phyloP scores from a whole-genome alignment of 2,797 vertebrate genomes.

The Ctenopoma multispine region DNA sequence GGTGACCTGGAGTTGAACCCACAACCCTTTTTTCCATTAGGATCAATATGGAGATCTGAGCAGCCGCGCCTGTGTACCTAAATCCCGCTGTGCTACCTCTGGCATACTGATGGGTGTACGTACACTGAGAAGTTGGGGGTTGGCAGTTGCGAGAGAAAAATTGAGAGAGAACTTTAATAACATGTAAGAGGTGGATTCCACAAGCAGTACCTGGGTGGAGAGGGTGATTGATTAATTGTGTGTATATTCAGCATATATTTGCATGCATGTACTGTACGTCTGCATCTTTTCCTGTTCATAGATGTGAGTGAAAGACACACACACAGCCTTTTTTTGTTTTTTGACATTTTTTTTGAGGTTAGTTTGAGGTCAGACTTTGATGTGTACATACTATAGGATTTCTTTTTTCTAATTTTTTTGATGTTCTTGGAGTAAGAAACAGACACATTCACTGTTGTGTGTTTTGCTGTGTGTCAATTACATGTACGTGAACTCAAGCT shows the following conservation, averaged over 20 bases:
- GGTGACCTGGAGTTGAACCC: slow-evolving; percentile 80
- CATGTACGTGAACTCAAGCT: slow-evolving; percentile 6
- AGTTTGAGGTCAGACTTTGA: slow-evolving; percentile 54
- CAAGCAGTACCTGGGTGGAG: slow-evolving; percentile 27
- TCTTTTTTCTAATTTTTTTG: background rate
- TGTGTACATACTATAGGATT: slow-evolving; percentile 12
- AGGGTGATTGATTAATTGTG: background rate
- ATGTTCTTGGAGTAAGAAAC: background rate
- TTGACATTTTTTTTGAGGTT: slow-evolving; percentile 26
- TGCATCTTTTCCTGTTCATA: background rate
- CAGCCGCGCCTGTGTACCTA: slow-evolving; percentile 66
- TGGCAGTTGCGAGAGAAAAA: background rate
- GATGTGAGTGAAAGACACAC: background rate
- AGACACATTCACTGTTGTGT: background rate
- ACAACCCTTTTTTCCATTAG: slow-evolving; percentile 73
- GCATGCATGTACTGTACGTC: slow-evolving; percentile 6
- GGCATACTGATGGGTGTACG: slow-evolving; percentile 75
- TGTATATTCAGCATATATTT: background rate
- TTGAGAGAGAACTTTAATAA: slow-evolving; percentile 39
- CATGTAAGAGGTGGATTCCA: slow-evolving; percentile 32
- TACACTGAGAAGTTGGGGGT: slow-evolving; percentile 41
- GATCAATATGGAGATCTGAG: slow-evolving; percentile 82
- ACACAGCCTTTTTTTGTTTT: background rate
- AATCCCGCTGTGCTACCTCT: slow-evolving; percentile 65
- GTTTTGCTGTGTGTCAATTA: background rate